A percentile compares a stretch with the other conserved stretches of the same genome.
Conservation (phyloP, 2,888 invertebrate species). For the Latrodectus hesperus region DNA sequence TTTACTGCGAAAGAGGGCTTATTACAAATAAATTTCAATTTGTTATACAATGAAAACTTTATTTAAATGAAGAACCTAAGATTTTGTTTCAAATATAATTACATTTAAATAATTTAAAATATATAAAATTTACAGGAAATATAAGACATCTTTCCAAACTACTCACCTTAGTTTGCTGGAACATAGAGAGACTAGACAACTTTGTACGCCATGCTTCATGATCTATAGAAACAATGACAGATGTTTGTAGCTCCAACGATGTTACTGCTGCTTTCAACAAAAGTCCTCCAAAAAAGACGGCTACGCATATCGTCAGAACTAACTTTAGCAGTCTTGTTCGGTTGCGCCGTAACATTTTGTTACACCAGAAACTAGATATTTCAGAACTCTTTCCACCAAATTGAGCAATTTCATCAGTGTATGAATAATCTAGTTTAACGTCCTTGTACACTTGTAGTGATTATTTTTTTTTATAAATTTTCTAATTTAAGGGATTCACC, state of each 20-base stretch:
- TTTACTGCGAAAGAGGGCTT: too few relatives aligned
- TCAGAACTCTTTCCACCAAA: neutral
- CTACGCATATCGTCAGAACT: conserved; percentile 44
- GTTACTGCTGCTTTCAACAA: conserved; percentile 47
- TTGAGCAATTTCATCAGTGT: conserved; percentile 39
- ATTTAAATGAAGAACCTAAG: too few relatives aligned
- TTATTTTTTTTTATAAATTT: too few relatives aligned
- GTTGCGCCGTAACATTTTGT: conserved; percentile 56
- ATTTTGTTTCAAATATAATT: too few relatives aligned
- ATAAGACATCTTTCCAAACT: too few relatives aligned
- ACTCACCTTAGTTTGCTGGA: conserved; percentile 12
- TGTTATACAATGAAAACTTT: too few relatives aligned
- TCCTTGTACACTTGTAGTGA: too few relatives aligned
- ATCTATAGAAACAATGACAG: conserved; percentile 41
- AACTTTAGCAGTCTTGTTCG: conserved; percentile 46
- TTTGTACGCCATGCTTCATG: conserved; percentile 29
- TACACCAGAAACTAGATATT: neutral
- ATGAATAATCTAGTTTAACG: neutral
- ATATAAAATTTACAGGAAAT: too few relatives aligned
- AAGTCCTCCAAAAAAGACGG: conserved; percentile 43
- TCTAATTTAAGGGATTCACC: too few relatives aligned
- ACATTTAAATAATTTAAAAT: too few relatives aligned
- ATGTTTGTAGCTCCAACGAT: conserved; percentile 45
- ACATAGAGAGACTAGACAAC: neutral
- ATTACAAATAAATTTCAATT: too few relatives aligned